Conservation (phyloP, 2,113 vertebrate genomes). For the Anolis sagrei region DNA sequence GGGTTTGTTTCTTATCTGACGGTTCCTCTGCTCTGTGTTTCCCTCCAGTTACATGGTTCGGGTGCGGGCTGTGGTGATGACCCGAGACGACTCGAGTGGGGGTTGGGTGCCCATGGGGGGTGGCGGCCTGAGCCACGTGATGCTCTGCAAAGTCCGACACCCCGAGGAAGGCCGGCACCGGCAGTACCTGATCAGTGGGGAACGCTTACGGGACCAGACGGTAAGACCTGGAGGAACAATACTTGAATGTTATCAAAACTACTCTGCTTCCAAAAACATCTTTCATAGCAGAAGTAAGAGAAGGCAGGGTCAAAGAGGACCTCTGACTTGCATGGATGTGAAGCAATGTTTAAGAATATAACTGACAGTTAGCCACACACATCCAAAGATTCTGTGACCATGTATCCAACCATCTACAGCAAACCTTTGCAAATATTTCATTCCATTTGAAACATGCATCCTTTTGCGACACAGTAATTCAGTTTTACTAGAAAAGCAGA, state of each 20-base stretch:
- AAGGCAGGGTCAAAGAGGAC: too few relatives aligned
- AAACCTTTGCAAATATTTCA: too few relatives aligned
- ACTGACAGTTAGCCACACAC: too few relatives aligned
- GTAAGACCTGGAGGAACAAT: slow-evolving; percentile 82
- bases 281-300: too few relatives aligned
- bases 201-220: slow-evolving; percentile 91
- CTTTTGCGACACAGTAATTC: too few relatives aligned
- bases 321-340: too few relatives aligned
- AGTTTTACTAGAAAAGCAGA: too few relatives aligned
- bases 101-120: slow-evolving; percentile 93
- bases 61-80: slow-evolving; percentile 95
- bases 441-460: too few relatives aligned
- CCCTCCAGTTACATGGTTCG: slow-evolving; percentile 81
- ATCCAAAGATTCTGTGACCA: too few relatives aligned
- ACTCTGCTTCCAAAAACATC: slow-evolving; percentile 6
- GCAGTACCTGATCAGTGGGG: slow-evolving; percentile 89
- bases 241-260: too few relatives aligned
- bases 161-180: slow-evolving; percentile 82
- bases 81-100: slow-evolving; percentile 94
- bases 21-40: not conserved
- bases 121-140: slow-evolving; percentile 91
- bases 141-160: slow-evolving; percentile 86
- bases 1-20: not conserved
- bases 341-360: too few relatives aligned
- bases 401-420: too few relatives aligned